Percentiles rank a stretch among this genome's conserved stretches.
Conservation (phyloP, 2,888 invertebrate genomes). For the Acanthosepion esculentum region DNA sequence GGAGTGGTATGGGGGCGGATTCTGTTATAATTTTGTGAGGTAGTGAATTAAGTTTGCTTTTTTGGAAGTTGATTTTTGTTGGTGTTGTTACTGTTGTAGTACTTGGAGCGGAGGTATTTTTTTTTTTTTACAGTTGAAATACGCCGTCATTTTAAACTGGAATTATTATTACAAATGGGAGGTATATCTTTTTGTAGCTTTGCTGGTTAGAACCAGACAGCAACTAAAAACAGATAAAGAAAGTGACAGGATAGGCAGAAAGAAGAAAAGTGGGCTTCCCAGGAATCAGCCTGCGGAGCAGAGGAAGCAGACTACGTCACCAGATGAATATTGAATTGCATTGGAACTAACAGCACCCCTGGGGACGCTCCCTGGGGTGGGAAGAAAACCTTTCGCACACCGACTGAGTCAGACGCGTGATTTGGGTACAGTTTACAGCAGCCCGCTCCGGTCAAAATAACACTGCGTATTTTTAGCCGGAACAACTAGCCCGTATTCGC, state of each 20-base stretch:
- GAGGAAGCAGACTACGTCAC: slow-evolving; percentile 48
- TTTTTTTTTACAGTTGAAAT: neutral
- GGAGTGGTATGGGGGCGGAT: neutral
- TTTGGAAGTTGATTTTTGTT: neutral
- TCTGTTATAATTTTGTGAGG: neutral
- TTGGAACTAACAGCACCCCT: slow-evolving; percentile 48
- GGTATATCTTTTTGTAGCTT: neutral
- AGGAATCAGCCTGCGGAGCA: neutral
- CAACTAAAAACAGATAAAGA: neutral
- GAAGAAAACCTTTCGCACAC: slow-evolving; percentile 41
- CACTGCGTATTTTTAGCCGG: slow-evolving; percentile 47
- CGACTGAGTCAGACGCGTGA: slow-evolving; percentile 49
- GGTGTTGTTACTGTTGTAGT: neutral
- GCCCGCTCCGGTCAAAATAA: slow-evolving; percentile 41
- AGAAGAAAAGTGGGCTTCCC: neutral
- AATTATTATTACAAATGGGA: neutral
- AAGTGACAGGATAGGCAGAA: too few species aligned
- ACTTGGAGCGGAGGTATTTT: neutral
- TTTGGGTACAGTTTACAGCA: slow-evolving; percentile 47
- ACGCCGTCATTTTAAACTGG: neutral
- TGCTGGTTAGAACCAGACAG: neutral
- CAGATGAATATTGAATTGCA: slow-evolving; percentile 49
- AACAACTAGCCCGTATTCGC: slow-evolving; percentile 44
- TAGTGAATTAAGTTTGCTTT: neutral
- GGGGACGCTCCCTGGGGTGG: slow-evolving; percentile 42